Percentiles rank a stretch among this genome's conserved stretches.
These are phyloP conservation scores for Diplazon laetatorius DNA, from an alignment of 2,888 invertebrate genomes.

Conservation along the genomic window DNA sequence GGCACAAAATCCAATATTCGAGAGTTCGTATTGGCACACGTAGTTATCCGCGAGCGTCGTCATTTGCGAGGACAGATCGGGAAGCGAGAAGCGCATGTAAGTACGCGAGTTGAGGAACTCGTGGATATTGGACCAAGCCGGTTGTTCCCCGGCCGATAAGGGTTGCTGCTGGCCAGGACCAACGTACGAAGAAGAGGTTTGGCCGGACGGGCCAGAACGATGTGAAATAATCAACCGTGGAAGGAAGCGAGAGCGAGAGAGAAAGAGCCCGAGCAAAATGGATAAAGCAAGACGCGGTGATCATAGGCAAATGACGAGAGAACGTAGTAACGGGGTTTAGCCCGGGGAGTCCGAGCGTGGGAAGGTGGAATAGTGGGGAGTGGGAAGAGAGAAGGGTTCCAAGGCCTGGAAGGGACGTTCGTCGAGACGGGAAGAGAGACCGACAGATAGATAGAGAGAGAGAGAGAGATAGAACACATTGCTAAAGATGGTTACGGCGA, in stretches of 20 bases:
- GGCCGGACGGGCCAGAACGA: conserved; percentile 21
- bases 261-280: conserved; percentile 2
- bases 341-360: conserved; percentile 38
- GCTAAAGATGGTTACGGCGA: conserved; percentile 76
- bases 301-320: conserved; percentile 66
- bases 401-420: conserved; percentile 67
- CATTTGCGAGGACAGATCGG: conserved; percentile 28
- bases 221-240: conserved; percentile 14
- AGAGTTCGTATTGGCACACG: conserved; percentile 35
- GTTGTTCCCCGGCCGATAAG: conserved; percentile 79
- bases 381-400: conserved; percentile 59
- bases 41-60: conserved; percentile 44
- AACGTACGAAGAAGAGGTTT: conserved; percentile 61
- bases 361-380: conserved; percentile 43
- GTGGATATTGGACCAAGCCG: conserved; percentile 81
- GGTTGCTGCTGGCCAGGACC: conserved; percentile 82
- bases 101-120: conserved; percentile 72
- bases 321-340: conserved; percentile 67
- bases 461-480: too few species aligned
- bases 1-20: conserved; percentile 42
- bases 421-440: conserved; percentile 54
- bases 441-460: too few species aligned
- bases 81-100: conserved; percentile 53
- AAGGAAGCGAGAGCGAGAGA: conserved; percentile 3
- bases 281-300: conserved; percentile 56